Evolutionary conservation across 1,140 invertebrate genomes (phyloP), one percentile per base, ranked within the genome.

Genomic region (Thalassaphorura encarpata): DNA sequence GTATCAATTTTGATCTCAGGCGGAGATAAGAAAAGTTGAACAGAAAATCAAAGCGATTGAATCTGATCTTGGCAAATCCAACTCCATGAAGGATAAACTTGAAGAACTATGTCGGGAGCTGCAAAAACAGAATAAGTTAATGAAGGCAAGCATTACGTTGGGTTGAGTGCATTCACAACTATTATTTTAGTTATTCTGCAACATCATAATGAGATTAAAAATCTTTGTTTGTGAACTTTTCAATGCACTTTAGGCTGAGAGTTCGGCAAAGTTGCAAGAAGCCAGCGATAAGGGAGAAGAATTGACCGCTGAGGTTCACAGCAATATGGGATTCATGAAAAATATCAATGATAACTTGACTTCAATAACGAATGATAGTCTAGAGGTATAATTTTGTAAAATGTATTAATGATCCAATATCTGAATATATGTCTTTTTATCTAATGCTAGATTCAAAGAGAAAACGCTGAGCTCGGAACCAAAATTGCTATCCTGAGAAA

Each of bases 281-380:
- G 63, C 63, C 5, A 59, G 61, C 47, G 60, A 59, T 21, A 62
- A 60, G 27, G 63, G 63, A 6, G 62, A 65, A 33, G 58, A 65
- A 42, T 52, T 65, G 15, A 60, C 63, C n/a, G 47, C 42, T 15
- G 63, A 65, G 43, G 63, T 65, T 31, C 57, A 65, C 33, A 62
- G 55, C 36, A 65, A 65, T 36, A 62, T 65, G 63, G 63, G 63
- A 26, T 65, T 65, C 29, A 65, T 65, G 57, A 65, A 65, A 42
- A 62, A 53, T 39, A 65, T 65, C 26, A 62, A 65, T 46, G 60
- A 65, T 29, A 65, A 62, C 39, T 50, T 65, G 19, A 54, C 57
- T 26, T 53, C 60, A 13, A 56, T 56, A 8, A 56, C 54, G 3
- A 23, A 36, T 27, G 54, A 56, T 39, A 56, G 42, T 45, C 13